Evolutionary conservation across 2,113 vertebrate genomes (phyloP), one percentile per base, ranked within the genome.

Genomic region (Labeo rohita): DNA sequence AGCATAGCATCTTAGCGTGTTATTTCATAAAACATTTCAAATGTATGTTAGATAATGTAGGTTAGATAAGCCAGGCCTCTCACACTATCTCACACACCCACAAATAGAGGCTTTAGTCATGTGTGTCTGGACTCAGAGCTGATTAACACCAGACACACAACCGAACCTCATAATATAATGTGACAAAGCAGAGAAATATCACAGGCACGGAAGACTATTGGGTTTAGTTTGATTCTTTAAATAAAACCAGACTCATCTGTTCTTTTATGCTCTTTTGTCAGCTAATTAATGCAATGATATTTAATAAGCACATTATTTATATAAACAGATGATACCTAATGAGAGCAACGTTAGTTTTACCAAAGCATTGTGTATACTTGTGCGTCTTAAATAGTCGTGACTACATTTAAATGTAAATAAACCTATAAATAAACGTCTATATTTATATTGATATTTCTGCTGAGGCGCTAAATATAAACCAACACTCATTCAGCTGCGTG

Each of bases 81-180:
- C 50, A 59, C 61, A 68, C 82, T 84, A 84, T 74, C 36, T 59
- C 66, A 84, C 36, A 59, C 82, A 74, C 13, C 68, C 82, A 84
- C 82, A 86, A 86, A 74, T 82, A 86, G 52, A 74, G 56, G 68
- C 66, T 75, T 75, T 74, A 75, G 79, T 86, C 79, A 86, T 81
- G 54, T 16, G 23, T 86, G 79, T 80, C 77, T 65, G 78, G 39
- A 18, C 43, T 52, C 78, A 52, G 54, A 50, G 85, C 39, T 86
- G 79, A 75, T 63, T 47, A 86, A 86, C 72, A 81, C 85, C 79
- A 82, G 80, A 73, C 78, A 81, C 54, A 80, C 52, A 80, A 80
- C 85, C 56, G 65, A 15, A 65, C 49, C 68, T 74, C 61, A 65
- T 82, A 65, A 80, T 70, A 81, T 72, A 86, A 86, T 9, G n/a